phyloP scores from a whole-genome alignment of 2,888 invertebrate species.

The Drosophila tanythrix region DNA sequence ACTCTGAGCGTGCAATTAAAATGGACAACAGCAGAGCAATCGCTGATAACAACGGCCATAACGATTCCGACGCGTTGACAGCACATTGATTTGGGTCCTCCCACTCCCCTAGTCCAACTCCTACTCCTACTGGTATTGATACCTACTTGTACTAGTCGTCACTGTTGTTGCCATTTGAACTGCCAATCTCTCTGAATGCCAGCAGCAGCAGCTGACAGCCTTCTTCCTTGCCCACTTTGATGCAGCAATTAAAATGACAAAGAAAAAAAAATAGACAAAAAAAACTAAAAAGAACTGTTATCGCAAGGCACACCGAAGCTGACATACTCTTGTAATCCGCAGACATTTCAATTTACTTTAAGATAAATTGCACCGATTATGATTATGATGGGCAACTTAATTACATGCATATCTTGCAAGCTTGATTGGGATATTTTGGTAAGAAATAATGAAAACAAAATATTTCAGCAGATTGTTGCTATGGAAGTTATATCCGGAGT shows the following conservation, averaged over 20 bases:
- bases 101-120: neutral
- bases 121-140: neutral
- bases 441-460: too few relatives aligned
- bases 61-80: slow-evolving; percentile 43
- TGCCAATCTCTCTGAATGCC: slow-evolving; percentile 4
- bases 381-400: too few relatives aligned
- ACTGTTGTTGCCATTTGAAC: slow-evolving; percentile 21
- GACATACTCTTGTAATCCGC: neutral
- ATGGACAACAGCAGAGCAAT: slow-evolving; percentile 39
- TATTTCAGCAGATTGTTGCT: too few relatives aligned
- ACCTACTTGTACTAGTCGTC: neutral
- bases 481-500: too few relatives aligned
- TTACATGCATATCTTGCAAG: too few relatives aligned
- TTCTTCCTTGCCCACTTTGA: neutral
- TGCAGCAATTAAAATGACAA: slow-evolving; percentile 28
- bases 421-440: too few relatives aligned
- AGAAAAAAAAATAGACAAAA: neutral
- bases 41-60: slow-evolving; percentile 22
- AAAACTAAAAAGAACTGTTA: slow-evolving; percentile 2
- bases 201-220: neutral
- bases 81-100: slow-evolving; percentile 41
- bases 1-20: slow-evolving; percentile 51
- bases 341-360: too few relatives aligned
- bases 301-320: neutral
- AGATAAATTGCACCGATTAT: neutral